Base-by-base conservation (phyloP, 1,140 invertebrate genomes). In the Hydropsyche tenuis region DNA sequence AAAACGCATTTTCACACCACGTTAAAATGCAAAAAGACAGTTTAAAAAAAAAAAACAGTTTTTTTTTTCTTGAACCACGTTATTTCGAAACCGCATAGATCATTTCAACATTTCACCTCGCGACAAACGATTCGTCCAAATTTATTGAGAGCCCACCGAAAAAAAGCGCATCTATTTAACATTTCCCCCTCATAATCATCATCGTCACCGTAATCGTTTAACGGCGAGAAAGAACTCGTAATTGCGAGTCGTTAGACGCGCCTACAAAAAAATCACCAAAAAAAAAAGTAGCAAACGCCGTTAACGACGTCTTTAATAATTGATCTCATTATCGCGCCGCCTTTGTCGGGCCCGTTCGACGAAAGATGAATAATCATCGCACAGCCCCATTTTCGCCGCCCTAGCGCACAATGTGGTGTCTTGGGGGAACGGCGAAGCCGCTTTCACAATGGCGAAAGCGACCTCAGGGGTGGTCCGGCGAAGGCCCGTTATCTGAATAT, bases 401-500 rank as follows among this genome's bases (percentile, higher is more conserved):
- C 23, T 14, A 56, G 5, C 51, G 5, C 56, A 14, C 20, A 4
- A 62, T 4, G 12, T 3, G 12, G 12, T 25, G 56, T 6, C 4
- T 5, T 4, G 20, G 4, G 18, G 23, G 7, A 62, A 62, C n/a
- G 14, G 30, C 62, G 14, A 64, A 60, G 20, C 3, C 1, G 2
- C 4, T 4, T 48, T 14, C 2, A 12, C 45, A 30, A 64, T 16
- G 23, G 23, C 12, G n/a, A 64, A 42, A 4, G 12, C 62, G 62
- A 3, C 62, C 62, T 11, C 7, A n/a, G 23, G 56, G 56, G 18
- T 14, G 23, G 23, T 62, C 12, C 12, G 20, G 5, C 2, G 14
- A 45, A 20, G 51, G 22, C 14, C 20, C 30, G 63, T 72, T 68
- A 72, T 73, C 70, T 64, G 22, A 37, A 27, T 43, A 63, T 77